Evolutionary conservation across 2,888 invertebrate genomes (phyloP), one percentile per base, ranked within the genome.

Genomic region (Psylliodes chrysocephalus): DNA sequence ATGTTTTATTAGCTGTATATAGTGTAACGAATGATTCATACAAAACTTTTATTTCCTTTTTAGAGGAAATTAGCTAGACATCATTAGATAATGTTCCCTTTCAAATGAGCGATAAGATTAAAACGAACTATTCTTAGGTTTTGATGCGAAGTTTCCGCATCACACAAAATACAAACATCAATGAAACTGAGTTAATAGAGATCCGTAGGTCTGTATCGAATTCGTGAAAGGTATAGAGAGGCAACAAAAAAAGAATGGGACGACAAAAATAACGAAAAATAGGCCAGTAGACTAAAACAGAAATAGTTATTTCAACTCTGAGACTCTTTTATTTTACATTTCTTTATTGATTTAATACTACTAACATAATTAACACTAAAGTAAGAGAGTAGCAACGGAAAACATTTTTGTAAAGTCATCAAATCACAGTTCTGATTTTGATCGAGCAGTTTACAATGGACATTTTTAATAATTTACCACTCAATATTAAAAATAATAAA

Each of bases 1-100:
- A 35, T 28, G 51, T 40, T 19, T 60, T 51, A 60, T 42, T 60
- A 14, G 40, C n/a, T 30, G 19, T 14, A n/a, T 28, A 25, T 22
- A 15, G 46, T 15, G 5, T 22, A 59, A 57, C 49, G 30, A 56
- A 38, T 63, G 62, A 65, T 18, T 67, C 64, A 49, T 28, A 6
- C 7, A 64, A 40, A 33, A 30, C 56, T 63, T 60, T 66, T 57
- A 62, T 63, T 57, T 65, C 65, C 61, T 61, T 38, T 61, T 60
- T 53, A 57, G 59, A 46, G 52, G 40, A 44, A 63, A 63, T 57
- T 52, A 57, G 33, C 44, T 57, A 52, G 28, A 55, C 40, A 63
- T 62, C 51, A 68, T 63, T 61, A 61, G 61, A 54, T 63, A 56
- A 63, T 59, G 47, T 40, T 49, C n/a, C 12, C 28, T 54, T 49